A percentile compares a stretch with the other conserved stretches of the same genome.
Evolutionary conservation across 2,113 vertebrate genomes (phyloP).

Genomic region (Brachyistius frenatus): DNA sequence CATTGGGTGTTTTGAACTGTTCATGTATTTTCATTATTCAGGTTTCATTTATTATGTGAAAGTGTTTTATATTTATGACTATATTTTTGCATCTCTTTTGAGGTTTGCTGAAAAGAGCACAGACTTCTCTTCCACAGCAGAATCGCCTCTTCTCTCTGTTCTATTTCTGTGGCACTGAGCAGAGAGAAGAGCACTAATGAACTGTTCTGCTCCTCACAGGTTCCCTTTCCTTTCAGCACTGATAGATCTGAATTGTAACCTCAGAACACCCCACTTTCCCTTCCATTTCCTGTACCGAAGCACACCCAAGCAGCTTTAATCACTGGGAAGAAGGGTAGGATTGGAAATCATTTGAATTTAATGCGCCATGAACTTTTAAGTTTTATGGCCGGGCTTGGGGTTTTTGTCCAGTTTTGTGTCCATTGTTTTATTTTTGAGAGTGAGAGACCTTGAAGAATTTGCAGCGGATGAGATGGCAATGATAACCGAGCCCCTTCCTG

Average conservation of each 20-base stretch:
- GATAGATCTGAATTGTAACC: constrained; percentile 47
- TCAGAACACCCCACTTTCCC: constrained; percentile 1
- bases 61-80: not conserved
- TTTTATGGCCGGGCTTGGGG: not conserved
- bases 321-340: not conserved
- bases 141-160: constrained; percentile 5
- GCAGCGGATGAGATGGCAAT: constrained; percentile 23
- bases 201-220: constrained; percentile 35
- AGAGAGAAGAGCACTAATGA: constrained; percentile 57
- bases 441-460: not conserved
- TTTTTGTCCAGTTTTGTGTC: constrained; percentile 37
- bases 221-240: constrained; percentile 22
- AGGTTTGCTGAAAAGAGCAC: not conserved
- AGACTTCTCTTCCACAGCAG: not conserved
- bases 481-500: constrained; percentile 40
- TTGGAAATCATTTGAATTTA: constrained; percentile 11
- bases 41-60: not conserved
- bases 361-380: constrained; percentile 24
- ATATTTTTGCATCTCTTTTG: constrained; percentile 1
- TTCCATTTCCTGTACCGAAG: not conserved
- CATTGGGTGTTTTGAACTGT: not conserved
- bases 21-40: not conserved
- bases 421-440: constrained; percentile 43
- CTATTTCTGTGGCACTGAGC: constrained; percentile 42
- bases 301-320: constrained; percentile 32